Base-by-base conservation (phyloP, 2,888 invertebrate genomes). In the Drymonia ruficornis region DNA sequence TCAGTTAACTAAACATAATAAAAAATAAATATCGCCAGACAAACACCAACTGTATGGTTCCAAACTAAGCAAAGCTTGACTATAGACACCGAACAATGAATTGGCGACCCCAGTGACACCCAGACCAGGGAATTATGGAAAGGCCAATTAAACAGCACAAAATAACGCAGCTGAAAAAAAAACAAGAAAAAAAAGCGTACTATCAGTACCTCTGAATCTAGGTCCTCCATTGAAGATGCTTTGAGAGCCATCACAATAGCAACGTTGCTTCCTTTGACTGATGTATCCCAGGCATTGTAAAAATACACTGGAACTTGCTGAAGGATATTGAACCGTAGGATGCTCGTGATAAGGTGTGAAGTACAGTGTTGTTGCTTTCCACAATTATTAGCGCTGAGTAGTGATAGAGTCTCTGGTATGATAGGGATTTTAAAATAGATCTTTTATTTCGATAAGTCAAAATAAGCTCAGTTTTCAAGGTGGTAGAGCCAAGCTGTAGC, bases 201-300 rank as follows among this genome's bases (percentile, higher is more conserved):
- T 67, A 69, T 64, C 63, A 47, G 31, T 47, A 59, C 46, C 52
- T 45, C 45, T 47, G 57, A 62, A 72, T 70, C 70, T 67, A 52
- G 70, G 70, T 62, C 61, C 72, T 53, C 54, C 50, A 72, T 67
- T 72, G 59, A 58, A 53, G 62, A 60, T 49, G 70, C 83, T 81
- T 82, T 83, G 81, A 81, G 76, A 56, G 63, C 57, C 59, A 49
- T 72, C 62, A 82, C 83, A 83, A 83, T 83, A 69, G 65, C 61
- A 66, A 61, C 72, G 72, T 61, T 59, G 54, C 65, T 56, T 53
- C 57, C 72, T 67, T 72, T 70, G 71, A 70, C 61, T 66, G 67
- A 75, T 63, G 69, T 59, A 63, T 63, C 61, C 66, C 63, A 59
- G 57, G 45, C 62, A 56, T 59, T 62, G 64, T 59, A 60, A 65